A percentile compares a stretch with the other conserved stretches of the same genome.
Conservation (phyloP, 2,113 vertebrate species). For the Tichodroma muraria region DNA sequence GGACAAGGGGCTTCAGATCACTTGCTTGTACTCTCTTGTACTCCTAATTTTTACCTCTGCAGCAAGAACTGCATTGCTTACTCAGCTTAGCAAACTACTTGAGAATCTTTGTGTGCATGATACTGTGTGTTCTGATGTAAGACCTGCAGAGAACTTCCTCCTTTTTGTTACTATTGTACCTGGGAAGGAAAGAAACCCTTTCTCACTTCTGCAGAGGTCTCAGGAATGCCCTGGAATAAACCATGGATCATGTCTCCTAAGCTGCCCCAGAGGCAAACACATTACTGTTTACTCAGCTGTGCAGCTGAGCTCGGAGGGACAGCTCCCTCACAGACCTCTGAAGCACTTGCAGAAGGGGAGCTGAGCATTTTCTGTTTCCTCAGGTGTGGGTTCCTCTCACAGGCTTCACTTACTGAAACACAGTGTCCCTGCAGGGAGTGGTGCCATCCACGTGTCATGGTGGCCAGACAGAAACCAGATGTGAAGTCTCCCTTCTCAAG, state of each 20-base stretch:
- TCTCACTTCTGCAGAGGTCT: background rate
- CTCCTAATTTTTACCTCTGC: background rate
- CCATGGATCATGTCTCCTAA: background rate
- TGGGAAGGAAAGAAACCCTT: background rate
- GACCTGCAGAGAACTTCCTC: background rate
- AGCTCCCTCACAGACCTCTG: background rate
- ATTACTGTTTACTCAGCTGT: background rate
- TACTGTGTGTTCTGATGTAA: background rate
- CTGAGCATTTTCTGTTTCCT: background rate
- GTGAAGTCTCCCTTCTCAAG: background rate
- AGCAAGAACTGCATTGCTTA: background rate
- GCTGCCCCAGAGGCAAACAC: background rate
- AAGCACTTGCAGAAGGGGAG: background rate
- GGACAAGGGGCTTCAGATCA: background rate
- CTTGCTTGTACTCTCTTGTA: background rate
- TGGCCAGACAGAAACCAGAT: background rate
- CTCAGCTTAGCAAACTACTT: background rate
- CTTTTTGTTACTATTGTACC: background rate
- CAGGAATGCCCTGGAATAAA: background rate
- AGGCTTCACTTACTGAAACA: background rate
- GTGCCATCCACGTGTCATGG: background rate
- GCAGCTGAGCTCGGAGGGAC: background rate
- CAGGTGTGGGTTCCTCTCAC: background rate
- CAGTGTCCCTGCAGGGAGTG: background rate
- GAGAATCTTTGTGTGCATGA: background rate